A percentile compares a stretch with the other conserved stretches of the same genome.
phyloP scores from a whole-genome alignment of 2,888 invertebrate species.

The Plebejus melissa region DNA sequence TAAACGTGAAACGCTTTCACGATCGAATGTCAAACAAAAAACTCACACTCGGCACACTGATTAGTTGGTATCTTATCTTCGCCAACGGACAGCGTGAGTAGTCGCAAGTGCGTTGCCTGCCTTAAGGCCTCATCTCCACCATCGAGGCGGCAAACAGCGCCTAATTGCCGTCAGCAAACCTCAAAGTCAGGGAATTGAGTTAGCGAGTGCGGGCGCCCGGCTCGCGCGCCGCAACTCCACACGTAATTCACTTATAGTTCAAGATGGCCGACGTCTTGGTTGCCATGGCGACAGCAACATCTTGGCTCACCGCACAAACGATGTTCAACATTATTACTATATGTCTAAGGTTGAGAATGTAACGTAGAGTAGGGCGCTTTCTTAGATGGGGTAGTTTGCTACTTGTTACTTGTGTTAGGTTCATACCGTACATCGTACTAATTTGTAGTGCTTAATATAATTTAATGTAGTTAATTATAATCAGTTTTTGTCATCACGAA shows the following conservation, averaged over 20 bases:
- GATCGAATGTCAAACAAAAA: no score
- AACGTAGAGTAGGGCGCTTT: conserved; percentile 32
- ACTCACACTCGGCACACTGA: neutral
- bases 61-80: neutral
- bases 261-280: conserved; percentile 68
- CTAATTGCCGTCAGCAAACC: conserved; percentile 53
- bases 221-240: conserved; percentile 69
- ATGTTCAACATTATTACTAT: conserved; percentile 42
- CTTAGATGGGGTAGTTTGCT: conserved; percentile 31
- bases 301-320: conserved; percentile 42
- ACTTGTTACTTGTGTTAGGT: neutral
- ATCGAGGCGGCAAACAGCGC: conserved; percentile 27
- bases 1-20: no score
- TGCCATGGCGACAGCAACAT: conserved; percentile 55
- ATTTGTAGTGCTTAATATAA: neutral
- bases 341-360: conserved; percentile 37
- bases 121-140: neutral
- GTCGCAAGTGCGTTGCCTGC: neutral
- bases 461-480: neutral
- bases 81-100: neutral
- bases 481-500: neutral
- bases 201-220: conserved; percentile 46
- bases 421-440: neutral
- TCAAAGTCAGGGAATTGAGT: conserved; percentile 63
- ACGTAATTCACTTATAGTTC: conserved; percentile 58